A percentile compares a stretch with the other conserved stretches of the same genome.
Conservation (phyloP, 2,113 vertebrate genomes). For the Peromyscus maniculatus region DNA sequence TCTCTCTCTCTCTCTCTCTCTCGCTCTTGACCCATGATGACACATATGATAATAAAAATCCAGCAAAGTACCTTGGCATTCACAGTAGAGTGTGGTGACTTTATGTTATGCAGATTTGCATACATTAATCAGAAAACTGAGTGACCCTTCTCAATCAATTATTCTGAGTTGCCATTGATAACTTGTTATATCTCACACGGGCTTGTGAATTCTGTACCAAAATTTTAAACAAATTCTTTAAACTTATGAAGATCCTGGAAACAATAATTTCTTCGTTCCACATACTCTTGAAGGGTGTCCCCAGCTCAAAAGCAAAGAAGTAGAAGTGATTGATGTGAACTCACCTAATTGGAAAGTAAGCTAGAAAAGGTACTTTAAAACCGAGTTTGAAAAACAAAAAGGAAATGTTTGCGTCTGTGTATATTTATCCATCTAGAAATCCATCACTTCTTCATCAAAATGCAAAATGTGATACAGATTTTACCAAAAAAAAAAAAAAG, state of each 20-base stretch:
- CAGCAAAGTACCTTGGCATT: background rate
- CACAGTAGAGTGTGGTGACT: background rate
- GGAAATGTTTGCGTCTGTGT: background rate
- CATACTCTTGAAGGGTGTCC: fast-evolving
- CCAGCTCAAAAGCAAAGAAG: background rate
- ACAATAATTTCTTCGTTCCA: background rate
- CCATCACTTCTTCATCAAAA: background rate
- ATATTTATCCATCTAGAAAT: background rate
- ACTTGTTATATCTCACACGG: background rate
- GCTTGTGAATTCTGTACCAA: background rate
- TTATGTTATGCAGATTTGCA: background rate
- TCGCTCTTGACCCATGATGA: background rate
- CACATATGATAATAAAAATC: background rate
- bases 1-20: too few relatives aligned
- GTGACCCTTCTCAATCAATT: background rate
- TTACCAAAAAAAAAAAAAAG: background rate
- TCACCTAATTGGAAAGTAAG: background rate
- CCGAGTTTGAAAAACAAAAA: background rate
- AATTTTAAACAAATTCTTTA: conserved; percentile 16
- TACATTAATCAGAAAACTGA: background rate
- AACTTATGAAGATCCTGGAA: background rate
- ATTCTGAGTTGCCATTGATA: conserved; percentile 20
- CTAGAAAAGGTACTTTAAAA: background rate
- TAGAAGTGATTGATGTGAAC: background rate
- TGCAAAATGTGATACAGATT: background rate